Evolutionary conservation across 2,113 vertebrate species (phyloP).

Genomic region (Eulemur rufifrons): DNA sequence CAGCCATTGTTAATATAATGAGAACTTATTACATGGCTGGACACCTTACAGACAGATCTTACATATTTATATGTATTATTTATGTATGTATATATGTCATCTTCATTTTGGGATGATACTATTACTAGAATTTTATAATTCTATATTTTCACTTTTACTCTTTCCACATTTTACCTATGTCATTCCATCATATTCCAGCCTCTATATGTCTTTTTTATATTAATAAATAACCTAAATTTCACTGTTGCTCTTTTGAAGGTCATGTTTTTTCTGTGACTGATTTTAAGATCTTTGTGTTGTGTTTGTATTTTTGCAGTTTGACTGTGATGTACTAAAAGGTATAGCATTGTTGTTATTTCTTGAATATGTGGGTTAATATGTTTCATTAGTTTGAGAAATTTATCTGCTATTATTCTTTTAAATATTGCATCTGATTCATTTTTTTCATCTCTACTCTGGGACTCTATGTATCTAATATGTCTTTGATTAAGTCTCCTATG

Average conservation of each 20-base stretch:
- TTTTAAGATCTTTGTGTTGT: neutral
- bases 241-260: neutral
- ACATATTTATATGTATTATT: no score
- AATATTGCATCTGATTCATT: neutral
- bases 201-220: neutral
- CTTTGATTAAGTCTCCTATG: neutral
- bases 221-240: neutral
- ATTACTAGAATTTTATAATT: neutral
- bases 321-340: neutral
- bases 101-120: neutral
- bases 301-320: neutral
- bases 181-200: no score
- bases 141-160: neutral
- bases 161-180: neutral
- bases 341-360: neutral
- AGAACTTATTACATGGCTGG: no score
- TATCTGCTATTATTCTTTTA: neutral
- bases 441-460: neutral
- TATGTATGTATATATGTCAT: neutral
- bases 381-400: neutral
- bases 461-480: neutral
- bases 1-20: no score
- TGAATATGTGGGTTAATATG: neutral
- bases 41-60: no score
- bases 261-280: neutral